Evolutionary conservation across 2,888 invertebrate species (phyloP), one percentile per base, ranked within the genome.

Genomic region (Ornithoptera priamus): DNA sequence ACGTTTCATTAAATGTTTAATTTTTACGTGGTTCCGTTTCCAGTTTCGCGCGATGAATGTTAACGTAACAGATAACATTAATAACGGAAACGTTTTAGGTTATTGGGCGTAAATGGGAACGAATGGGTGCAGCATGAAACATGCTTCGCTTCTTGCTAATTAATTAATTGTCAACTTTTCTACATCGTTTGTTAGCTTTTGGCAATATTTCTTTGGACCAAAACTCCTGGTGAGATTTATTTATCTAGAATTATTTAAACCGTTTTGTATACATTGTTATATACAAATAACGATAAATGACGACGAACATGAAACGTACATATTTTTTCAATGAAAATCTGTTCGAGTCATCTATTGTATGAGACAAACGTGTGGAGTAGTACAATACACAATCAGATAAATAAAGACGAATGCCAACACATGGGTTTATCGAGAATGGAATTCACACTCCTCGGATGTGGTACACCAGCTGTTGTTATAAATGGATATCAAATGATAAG

Each of bases 1-100:
- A 10, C 22, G 20, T 67, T 67, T 67, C 36, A 67, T 67, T 61
- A 67, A 66, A 66, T 61, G 22, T 61, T 67, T 61, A 30, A 50
- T 61, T 50, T 67, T 20, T 20, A 61, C 30, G 22, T 22, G 22
- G 22, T 22, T 20, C 61, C 53, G 15, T 61, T 67, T 20, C 20
- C 0, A 39, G 22, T 53, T 53, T 36, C 12, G 20, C 42, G 42
- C 61, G 20, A 30, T 22, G 53, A 53, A 53, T 39, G 36, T 39
- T 20, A 20, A 66, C 2, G 7, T 46, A 53, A 53, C 53, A 15
- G 53, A 53, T 53, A 10, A 53, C 53, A 18, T 53, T 53, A 17
- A 53, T 53, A n/a, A 53, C n/a, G 15, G 39, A 53, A 53, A 53
- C n/a, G 53, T 53, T 53, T 18, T 15, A 15, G 53, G 53, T 6